Percentiles rank a stretch among this genome's conserved stretches.
These are phyloP conservation scores for Larimichthys crocea DNA, from an alignment of 2,113 vertebrate genomes.

Conservation along the genomic window DNA sequence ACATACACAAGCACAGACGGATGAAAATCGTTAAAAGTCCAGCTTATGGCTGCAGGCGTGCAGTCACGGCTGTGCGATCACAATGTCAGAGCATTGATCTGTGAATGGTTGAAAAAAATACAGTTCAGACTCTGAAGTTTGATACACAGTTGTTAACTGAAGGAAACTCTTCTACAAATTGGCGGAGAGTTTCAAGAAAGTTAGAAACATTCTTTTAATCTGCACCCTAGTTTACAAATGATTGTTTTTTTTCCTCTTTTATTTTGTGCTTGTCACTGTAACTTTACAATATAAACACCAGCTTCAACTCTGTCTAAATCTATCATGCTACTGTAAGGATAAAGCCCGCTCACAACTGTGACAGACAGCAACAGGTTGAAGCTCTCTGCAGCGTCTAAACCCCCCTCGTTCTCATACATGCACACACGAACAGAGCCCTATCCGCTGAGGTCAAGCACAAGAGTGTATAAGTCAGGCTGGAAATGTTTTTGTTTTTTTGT, in stretches of 20 bases:
- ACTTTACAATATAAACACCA: neutral
- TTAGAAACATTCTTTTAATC: neutral
- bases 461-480: conserved; percentile 4
- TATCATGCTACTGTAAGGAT: conserved; percentile 61
- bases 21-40: conserved; percentile 66
- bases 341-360: conserved; percentile 56
- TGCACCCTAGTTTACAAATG: neutral
- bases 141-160: neutral
- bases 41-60: conserved; percentile 53
- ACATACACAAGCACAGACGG: conserved; percentile 29
- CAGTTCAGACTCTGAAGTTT: neutral
- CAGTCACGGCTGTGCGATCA: conserved; percentile 5
- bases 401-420: conserved; percentile 16
- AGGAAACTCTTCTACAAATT: neutral
- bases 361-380: conserved; percentile 80
- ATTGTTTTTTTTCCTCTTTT: neutral
- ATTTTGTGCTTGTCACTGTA: neutral
- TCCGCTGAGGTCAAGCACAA: conserved; percentile 33
- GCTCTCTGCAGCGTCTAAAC: conserved; percentile 24
- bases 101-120: conserved; percentile 15
- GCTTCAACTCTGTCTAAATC: neutral
- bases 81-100: conserved; percentile 65
- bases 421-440: conserved; percentile 7
- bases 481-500: conserved; percentile 18
- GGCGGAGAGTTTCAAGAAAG: neutral